Evolutionary conservation across 2,888 invertebrate species (phyloP), one percentile per base, ranked within the genome.

Genomic region (Tridacna gigas): DNA sequence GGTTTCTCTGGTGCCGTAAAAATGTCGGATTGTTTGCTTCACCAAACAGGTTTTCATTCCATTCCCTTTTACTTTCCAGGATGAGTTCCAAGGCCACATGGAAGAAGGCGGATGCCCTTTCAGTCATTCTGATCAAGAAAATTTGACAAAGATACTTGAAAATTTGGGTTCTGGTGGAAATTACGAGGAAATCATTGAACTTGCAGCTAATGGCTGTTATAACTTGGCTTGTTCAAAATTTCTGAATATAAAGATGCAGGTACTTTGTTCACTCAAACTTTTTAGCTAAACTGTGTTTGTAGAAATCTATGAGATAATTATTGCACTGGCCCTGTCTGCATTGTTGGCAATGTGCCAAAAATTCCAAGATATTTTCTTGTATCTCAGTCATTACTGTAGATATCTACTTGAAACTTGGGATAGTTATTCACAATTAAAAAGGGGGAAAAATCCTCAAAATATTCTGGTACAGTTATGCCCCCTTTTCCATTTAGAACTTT

Each of bases 61-160:
- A 20, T 56, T 56, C 15, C 66, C n/a, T 71, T 4, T 56, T 56
- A 56, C 20, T 20, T 56, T 56, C 15, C 20, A 56, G 85, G 82
- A 79, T 25, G 77, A 67, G 25, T 60, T 80, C 63, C 51, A 60
- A 66, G 84, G 87, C 12, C 80, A 86, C 25, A 77, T 74, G 26
- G 90, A 90, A 56, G 88, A 83, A 61, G 91, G 91, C 13, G 91
- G 92, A 1, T 92, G 92, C 79, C 91, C 91, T 11, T 92, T 92
- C 75, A 88, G 84, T 22, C 88, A 90, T 56, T 92, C 89, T 86
- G 92, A 92, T 77, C 37, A 76, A 3, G 45, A 63, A 11, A 81
- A 89, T 67, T 71, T 91, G 48, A 20, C 26, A 0, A 45, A 76
- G 5, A 48, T 88, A 12, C 69, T 90, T 45, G 22, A 71, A 51